phyloP scores from a whole-genome alignment of 2,113 vertebrate species.

The Argyrosomus japonicus region DNA sequence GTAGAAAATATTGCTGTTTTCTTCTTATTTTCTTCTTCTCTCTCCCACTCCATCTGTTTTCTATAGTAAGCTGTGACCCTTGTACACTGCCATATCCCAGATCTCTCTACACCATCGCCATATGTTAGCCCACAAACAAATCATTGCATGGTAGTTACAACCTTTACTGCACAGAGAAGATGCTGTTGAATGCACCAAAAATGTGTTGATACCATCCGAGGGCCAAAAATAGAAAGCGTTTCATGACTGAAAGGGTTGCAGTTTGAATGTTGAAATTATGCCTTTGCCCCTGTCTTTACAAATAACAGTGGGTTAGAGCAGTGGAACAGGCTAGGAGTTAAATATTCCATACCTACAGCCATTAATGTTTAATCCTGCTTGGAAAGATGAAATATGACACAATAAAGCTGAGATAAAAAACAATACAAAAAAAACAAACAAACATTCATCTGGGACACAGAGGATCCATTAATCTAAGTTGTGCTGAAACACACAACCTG shows the following conservation, averaged over 20 bases:
- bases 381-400: conserved; percentile 36
- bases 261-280: not conserved
- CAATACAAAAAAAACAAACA: not conserved
- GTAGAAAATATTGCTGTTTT: conserved; percentile 1
- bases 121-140: conserved; percentile 38
- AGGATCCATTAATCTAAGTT: conserved; percentile 59
- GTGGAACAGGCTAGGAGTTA: conserved; percentile 4
- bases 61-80: conserved; percentile 38
- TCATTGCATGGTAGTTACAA: not conserved
- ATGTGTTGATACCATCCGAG: conserved; percentile 4
- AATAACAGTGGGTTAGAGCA: not conserved
- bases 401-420: conserved; percentile 26
- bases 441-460: conserved; percentile 41
- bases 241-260: not conserved
- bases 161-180: conserved; percentile 4
- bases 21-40: not conserved
- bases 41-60: conserved; percentile 33
- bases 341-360: conserved; percentile 44
- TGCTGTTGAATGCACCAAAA: conserved; percentile 13
- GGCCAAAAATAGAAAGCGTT: not conserved
- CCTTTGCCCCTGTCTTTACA: not conserved
- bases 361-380: conserved; percentile 63
- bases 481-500: conserved; percentile 31
- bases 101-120: conserved; percentile 33
- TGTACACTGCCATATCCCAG: conserved; percentile 29